Percentiles rank a stretch among this genome's conserved stretches.
phyloP scores from a whole-genome alignment of 1,140 invertebrate genomes.

The Ridgeia piscesae region DNA sequence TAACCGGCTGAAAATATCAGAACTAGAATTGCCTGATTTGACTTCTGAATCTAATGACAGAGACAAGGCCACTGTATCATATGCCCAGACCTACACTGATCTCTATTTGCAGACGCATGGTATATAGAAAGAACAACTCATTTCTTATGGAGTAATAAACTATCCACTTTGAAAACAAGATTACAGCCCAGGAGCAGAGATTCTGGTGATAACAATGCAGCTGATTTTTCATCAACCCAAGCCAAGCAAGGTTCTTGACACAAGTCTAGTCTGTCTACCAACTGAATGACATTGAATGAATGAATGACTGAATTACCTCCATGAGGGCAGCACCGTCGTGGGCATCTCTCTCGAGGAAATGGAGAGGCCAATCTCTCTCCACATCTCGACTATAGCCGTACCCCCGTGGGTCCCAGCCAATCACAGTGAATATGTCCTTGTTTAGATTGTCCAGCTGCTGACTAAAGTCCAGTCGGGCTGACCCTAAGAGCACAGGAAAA shows the following conservation, averaged over 20 bases:
- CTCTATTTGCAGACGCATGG: not conserved
- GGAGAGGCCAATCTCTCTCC: constrained; percentile 67
- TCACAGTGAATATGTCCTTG: constrained; percentile 70
- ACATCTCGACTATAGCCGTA: constrained; percentile 84
- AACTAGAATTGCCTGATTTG: no score
- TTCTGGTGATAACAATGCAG: not conserved
- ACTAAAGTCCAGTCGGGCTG: constrained; percentile 78
- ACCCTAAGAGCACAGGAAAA: constrained; percentile 52
- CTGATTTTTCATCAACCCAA: not conserved
- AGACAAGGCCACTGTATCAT: not conserved
- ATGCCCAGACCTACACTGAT: not conserved
- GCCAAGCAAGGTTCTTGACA: not conserved
- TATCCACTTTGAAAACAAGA: not conserved
- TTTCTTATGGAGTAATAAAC: not conserved
- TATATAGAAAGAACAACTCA: not conserved
- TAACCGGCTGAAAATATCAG: no score
- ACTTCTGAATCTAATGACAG: no score
- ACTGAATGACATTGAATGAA: no score
- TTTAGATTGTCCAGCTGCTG: constrained; percentile 75
- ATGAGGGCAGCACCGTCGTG: constrained; percentile 70
- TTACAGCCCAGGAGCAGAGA: not conserved
- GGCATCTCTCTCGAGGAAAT: constrained; percentile 79
- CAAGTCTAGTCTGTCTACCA: not conserved
- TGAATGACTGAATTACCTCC: constrained; percentile 66
- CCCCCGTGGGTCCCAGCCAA: constrained; percentile 87